Conservation (phyloP, 2,113 vertebrate genomes). For the Alaudala cheleensis region DNA sequence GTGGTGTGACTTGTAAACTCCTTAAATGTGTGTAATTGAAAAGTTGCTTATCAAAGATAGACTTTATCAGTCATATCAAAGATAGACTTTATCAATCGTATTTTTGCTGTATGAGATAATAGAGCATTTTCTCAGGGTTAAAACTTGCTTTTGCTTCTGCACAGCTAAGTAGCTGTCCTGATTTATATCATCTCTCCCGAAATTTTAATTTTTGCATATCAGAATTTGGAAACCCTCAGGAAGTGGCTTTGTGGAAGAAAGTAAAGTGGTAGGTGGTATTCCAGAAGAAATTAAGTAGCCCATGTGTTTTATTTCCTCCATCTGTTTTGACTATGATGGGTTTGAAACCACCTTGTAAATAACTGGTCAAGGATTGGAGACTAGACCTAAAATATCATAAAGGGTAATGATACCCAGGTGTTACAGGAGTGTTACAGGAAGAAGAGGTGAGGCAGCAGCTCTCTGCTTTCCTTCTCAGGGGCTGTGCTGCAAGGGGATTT, state of each 20-base stretch:
- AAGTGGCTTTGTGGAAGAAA: neutral
- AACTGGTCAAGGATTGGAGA: neutral
- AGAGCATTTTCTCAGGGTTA: neutral
- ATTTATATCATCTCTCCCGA: neutral
- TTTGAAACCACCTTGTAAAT: neutral
- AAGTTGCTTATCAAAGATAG: neutral
- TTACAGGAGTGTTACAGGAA: neutral
- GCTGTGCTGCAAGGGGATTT: neutral
- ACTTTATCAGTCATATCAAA: neutral
- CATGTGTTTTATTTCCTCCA: neutral
- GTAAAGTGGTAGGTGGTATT: neutral
- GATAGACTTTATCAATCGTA: neutral
- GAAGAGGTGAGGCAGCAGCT: neutral
- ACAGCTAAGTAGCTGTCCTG: neutral
- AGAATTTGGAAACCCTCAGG: neutral
- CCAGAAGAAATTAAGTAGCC: neutral
- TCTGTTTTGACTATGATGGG: neutral
- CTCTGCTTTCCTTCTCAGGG: neutral
- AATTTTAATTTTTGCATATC: neutral
- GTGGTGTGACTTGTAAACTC: neutral
- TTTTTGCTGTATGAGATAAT: neutral
- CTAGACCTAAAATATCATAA: neutral
- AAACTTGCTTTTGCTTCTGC: neutral
- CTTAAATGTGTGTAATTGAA: neutral
- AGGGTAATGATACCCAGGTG: neutral